Conservation (phyloP, 1,140 invertebrate genomes). For the Meloidogyne hapla region DNA sequence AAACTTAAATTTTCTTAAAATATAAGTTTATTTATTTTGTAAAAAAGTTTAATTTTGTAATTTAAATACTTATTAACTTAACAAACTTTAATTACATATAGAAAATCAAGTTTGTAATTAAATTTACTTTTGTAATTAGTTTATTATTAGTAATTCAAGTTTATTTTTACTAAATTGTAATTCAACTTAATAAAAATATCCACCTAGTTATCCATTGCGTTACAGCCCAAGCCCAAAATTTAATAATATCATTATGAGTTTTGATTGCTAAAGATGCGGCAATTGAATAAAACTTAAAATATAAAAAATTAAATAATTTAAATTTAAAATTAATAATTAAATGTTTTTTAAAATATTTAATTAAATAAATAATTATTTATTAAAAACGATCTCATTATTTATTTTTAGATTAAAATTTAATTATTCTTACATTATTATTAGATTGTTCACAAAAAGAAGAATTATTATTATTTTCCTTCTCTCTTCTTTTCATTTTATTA, state of each 20-base stretch:
- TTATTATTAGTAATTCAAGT: too few species aligned
- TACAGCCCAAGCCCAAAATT: slow-evolving; percentile 46
- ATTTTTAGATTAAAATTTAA: too few species aligned
- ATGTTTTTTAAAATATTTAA: too few species aligned
- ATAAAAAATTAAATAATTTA: neutral
- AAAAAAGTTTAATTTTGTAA: neutral
- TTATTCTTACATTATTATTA: neutral
- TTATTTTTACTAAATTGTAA: too few species aligned
- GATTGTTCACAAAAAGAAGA: neutral
- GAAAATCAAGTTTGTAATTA: too few species aligned
- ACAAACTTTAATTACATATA: too few species aligned
- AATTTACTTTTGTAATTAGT: too few species aligned
- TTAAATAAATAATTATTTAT: too few species aligned
- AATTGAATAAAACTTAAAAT: neutral
- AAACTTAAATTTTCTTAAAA: too few species aligned
- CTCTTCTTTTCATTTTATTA: neutral
- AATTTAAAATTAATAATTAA: neutral
- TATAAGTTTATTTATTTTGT: too few species aligned
- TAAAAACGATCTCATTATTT: too few species aligned
- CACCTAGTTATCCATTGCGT: slow-evolving; percentile 50
- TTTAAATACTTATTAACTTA: too few species aligned
- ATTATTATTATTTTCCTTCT: neutral
- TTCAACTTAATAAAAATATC: neutral
- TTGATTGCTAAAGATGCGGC: neutral
- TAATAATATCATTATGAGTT: slow-evolving; percentile 45